A percentile compares a stretch with the other conserved stretches of the same genome.
Evolutionary conservation across 1,140 invertebrate species (phyloP).

Genomic region (Bilobella aurantiaca): DNA sequence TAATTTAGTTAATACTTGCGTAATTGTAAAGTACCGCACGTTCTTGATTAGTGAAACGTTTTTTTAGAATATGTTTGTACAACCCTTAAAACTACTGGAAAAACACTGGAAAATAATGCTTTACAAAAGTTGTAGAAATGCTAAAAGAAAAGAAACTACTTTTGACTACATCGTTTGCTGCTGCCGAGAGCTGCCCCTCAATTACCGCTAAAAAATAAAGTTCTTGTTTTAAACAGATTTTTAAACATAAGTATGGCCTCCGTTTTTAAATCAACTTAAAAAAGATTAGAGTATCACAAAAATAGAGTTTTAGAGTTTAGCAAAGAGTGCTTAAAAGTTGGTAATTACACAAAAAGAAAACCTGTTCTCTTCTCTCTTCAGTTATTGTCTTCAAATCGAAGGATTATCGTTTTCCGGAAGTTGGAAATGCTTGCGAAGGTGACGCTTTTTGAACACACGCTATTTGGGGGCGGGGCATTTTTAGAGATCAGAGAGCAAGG

Average conservation of each 20-base stretch:
- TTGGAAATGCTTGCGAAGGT: not conserved
- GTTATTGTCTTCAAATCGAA: slow-evolving; percentile 4
- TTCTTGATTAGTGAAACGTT: slow-evolving; percentile 5
- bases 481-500: not conserved
- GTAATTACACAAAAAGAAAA: not conserved
- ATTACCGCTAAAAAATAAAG: too few relatives aligned
- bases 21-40: not conserved
- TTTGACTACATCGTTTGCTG: not conserved
- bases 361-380: not conserved
- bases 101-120: not conserved
- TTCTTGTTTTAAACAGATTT: too few relatives aligned
- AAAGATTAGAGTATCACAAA: not conserved
- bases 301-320: too few relatives aligned
- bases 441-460: not conserved
- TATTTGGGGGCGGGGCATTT: not conserved
- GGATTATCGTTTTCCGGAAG: not conserved
- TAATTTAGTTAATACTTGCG: slow-evolving; percentile 2
- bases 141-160: not conserved
- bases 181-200: not conserved
- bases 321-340: not conserved
- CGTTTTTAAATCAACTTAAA: not conserved
- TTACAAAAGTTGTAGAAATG: not conserved
- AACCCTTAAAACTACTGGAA: not conserved
- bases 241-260: too few relatives aligned
- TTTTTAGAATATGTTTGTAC: not conserved